Evolutionary conservation across 2,113 vertebrate species (phyloP).

Genomic region (Isichthys henryi): DNA sequence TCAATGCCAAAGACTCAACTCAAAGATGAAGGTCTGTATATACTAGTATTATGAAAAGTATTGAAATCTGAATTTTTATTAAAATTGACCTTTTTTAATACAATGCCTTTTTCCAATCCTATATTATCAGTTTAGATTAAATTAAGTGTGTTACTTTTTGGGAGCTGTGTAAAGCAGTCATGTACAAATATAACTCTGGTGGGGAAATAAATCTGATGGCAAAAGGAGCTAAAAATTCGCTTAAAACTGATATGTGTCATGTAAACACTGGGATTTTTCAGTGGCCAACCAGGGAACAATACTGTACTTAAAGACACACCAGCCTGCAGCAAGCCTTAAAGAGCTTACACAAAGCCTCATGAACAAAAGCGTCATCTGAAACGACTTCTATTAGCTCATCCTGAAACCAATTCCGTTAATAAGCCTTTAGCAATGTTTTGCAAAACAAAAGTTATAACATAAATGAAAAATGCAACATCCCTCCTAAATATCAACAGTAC

Average conservation of each 20-base stretch:
- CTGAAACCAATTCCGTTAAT: background rate
- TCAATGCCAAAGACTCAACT: background rate
- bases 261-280: background rate
- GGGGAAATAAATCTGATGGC: background rate
- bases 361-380: background rate
- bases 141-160: background rate
- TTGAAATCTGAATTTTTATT: background rate
- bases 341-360: background rate
- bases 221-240: background rate
- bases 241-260: background rate
- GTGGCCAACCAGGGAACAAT: background rate
- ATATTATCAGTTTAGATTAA: background rate
- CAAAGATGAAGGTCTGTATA: background rate
- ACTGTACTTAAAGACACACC: background rate
- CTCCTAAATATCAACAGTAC: constrained; percentile 43
- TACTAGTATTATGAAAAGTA: background rate
- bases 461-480: constrained; percentile 17
- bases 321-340: background rate
- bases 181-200: background rate
- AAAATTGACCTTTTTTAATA: background rate
- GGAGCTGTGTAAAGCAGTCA: background rate
- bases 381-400: background rate
- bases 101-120: background rate
- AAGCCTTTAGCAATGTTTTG: background rate
- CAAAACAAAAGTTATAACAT: background rate